Percentiles rank a stretch among this genome's conserved stretches.
These are phyloP conservation scores for Carcinoscorpius rotundicauda DNA, from an alignment of 1,140 invertebrate genomes.

Conservation along the genomic window DNA sequence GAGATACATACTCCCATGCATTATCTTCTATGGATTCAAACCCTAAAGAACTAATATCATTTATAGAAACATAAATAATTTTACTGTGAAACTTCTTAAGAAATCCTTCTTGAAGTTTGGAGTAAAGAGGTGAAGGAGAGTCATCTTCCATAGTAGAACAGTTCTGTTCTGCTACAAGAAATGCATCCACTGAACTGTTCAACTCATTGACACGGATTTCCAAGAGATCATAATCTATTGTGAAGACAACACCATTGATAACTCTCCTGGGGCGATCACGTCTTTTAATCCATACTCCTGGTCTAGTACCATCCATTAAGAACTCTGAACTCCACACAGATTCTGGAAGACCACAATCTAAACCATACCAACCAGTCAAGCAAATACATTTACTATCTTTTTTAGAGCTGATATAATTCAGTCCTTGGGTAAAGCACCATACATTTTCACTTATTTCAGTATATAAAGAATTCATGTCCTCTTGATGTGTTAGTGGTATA, in stretches of 20 bases:
- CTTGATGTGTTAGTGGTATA: slow-evolving; percentile 9
- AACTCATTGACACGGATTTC: slow-evolving; percentile 8
- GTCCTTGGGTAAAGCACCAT: slow-evolving; percentile 13
- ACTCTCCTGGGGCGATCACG: slow-evolving; percentile 14
- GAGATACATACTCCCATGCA: not conserved
- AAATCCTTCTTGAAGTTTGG: slow-evolving; percentile 9
- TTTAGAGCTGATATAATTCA: slow-evolving; percentile 5
- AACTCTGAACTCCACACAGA: slow-evolving; percentile 16
- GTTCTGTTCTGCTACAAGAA: slow-evolving; percentile 9
- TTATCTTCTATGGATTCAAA: not conserved
- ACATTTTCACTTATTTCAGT: slow-evolving; percentile 9
- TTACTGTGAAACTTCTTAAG: slow-evolving; percentile 13
- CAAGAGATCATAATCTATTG: slow-evolving; percentile 5
- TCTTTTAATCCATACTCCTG: slow-evolving; percentile 7
- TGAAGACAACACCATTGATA: not conserved
- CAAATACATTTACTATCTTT: slow-evolving; percentile 12
- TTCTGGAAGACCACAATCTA: slow-evolving; percentile 18
- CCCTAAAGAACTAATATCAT: slow-evolving; percentile 3
- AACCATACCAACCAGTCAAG: slow-evolving; percentile 12
- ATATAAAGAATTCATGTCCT: slow-evolving; percentile 15
- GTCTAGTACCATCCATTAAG: slow-evolving; percentile 9
- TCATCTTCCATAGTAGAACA: not conserved
- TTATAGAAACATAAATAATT: slow-evolving; percentile 9
- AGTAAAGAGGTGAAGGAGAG: slow-evolving; percentile 3
- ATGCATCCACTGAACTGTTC: slow-evolving; percentile 10